Evolutionary conservation across 1,140 invertebrate genomes (phyloP).

Genomic region (fruit fly (Drosophila melanogaster)): DNA sequence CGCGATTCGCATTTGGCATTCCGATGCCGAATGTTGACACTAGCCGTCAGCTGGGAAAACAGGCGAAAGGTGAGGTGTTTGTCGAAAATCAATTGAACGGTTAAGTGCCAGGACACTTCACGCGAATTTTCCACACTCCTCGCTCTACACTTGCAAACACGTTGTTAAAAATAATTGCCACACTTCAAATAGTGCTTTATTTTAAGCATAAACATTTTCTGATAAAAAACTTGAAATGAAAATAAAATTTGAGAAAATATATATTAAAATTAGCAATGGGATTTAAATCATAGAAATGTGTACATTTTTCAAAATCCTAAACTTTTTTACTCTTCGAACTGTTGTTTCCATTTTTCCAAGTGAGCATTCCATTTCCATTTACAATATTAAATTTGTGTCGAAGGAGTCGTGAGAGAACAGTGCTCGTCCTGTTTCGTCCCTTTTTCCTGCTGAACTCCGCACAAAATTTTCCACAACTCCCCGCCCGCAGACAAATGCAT

Average conservation of each 20-base stretch:
- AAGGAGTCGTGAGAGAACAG: slow-evolving; percentile 30
- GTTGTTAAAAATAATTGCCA: not conserved
- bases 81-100: slow-evolving; percentile 53
- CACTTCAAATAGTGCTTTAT: not conserved
- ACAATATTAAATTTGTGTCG: slow-evolving; percentile 49
- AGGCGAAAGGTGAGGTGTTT: slow-evolving; percentile 47
- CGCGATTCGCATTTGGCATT: slow-evolving; percentile 23
- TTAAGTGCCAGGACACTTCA: slow-evolving; percentile 49
- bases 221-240: too few relatives aligned
- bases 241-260: not conserved
- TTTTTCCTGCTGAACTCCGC: slow-evolving; percentile 29
- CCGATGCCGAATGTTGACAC: slow-evolving; percentile 47
- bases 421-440: slow-evolving; percentile 18
- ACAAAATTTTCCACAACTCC: slow-evolving; percentile 11
- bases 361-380: slow-evolving; percentile 42
- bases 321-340: not conserved
- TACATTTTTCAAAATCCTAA: too few relatives aligned
- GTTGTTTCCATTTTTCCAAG: slow-evolving; percentile 1
- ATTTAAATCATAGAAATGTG: too few relatives aligned
- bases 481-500: slow-evolving; percentile 28
- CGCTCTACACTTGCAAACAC: slow-evolving; percentile 8
- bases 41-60: slow-evolving; percentile 48
- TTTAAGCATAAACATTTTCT: too few relatives aligned
- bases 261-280: not conserved
- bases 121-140: slow-evolving; percentile 27